Percentiles rank a stretch among this genome's conserved stretches.
Evolutionary conservation across 2,113 vertebrate genomes (phyloP).

Genomic region (Edolisoma coerulescens): DNA sequence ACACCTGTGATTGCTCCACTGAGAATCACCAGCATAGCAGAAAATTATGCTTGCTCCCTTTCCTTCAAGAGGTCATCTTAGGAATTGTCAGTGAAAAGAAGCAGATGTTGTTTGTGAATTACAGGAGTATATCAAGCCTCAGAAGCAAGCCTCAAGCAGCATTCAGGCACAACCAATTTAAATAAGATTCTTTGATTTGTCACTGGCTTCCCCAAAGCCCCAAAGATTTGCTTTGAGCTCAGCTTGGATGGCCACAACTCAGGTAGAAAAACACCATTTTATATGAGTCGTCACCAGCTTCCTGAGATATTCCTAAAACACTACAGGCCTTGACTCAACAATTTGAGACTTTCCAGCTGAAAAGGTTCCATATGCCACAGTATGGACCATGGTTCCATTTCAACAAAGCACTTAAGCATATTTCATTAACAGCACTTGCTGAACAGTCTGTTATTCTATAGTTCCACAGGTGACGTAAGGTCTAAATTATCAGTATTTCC

Average conservation of each 20-base stretch:
- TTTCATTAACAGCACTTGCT: neutral
- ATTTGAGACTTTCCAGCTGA: neutral
- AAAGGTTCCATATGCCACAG: neutral
- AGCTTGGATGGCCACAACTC: neutral
- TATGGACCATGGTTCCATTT: neutral
- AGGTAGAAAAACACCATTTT: slow-evolving; percentile 18
- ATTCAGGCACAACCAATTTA: neutral
- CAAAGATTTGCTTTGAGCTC: neutral
- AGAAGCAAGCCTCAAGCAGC: neutral
- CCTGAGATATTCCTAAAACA: neutral
- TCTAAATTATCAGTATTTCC: neutral
- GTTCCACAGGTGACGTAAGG: neutral
- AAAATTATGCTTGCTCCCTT: neutral
- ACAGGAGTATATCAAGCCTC: neutral
- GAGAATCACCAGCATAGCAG: neutral
- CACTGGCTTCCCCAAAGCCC: neutral
- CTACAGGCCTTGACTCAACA: neutral
- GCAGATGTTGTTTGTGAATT: neutral
- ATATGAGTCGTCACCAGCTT: neutral
- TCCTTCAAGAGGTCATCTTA: neutral
- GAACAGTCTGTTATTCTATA: neutral
- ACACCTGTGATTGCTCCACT: neutral
- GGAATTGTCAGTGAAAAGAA: neutral
- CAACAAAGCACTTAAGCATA: neutral
- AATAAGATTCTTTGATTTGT: slow-evolving; percentile 9